phyloP scores from a whole-genome alignment of 2,888 invertebrate genomes.

The Chaitophorus viminalis region DNA sequence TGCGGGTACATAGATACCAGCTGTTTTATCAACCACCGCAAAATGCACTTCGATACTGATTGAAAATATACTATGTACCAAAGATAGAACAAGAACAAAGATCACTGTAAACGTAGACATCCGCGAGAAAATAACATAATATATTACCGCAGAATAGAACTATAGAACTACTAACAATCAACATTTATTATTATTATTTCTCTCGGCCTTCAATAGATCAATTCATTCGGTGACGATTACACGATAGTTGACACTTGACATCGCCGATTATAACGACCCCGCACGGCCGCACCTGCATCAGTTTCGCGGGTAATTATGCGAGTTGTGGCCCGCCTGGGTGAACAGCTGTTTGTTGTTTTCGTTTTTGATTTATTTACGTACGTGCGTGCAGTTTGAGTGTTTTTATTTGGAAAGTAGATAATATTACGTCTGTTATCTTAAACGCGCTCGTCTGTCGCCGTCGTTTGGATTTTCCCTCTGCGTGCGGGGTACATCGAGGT shows the following conservation, averaged over 20 bases:
- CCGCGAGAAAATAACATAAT: too few species aligned
- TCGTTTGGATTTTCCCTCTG: constrained; percentile 39
- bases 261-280: not conserved
- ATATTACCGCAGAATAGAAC: too few species aligned
- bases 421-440: constrained; percentile 61
- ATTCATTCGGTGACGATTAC: too few species aligned
- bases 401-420: constrained; percentile 62
- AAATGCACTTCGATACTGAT: too few species aligned
- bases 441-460: constrained; percentile 28
- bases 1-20: too few species aligned
- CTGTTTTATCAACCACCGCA: too few species aligned
- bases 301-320: not conserved
- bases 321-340: constrained; percentile 38
- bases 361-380: constrained; percentile 54
- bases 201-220: too few species aligned
- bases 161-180: too few species aligned
- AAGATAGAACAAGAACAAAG: too few species aligned
- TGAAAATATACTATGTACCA: too few species aligned
- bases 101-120: too few species aligned
- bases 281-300: not conserved
- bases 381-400: constrained; percentile 56
- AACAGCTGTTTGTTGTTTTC: constrained; percentile 60
- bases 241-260: not conserved
- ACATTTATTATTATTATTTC: too few species aligned
- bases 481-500: not conserved